Conservation (phyloP, 2,888 invertebrate genomes). For the Drosophila phalerata region DNA sequence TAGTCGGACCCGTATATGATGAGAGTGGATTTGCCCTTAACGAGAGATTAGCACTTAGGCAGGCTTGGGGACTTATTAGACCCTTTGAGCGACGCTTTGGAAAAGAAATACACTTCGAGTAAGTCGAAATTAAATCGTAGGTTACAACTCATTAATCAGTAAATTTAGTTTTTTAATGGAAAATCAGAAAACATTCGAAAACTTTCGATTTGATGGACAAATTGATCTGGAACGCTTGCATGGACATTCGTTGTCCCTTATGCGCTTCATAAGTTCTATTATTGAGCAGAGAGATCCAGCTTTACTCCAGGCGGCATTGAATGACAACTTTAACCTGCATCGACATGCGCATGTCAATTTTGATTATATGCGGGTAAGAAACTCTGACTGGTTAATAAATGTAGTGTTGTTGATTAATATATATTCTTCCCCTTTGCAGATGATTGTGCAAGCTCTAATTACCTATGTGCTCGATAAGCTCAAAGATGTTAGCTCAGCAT, state of each 20-base stretch:
- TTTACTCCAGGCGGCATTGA: constrained; percentile 53
- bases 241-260: constrained; percentile 59
- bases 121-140: neutral
- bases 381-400: neutral
- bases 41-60: constrained; percentile 64
- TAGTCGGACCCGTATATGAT: constrained; percentile 45
- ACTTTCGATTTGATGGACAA: constrained; percentile 56
- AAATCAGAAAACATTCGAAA: constrained; percentile 52
- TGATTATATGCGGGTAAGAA: constrained; percentile 55
- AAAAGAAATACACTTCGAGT: constrained; percentile 59
- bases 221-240: constrained; percentile 63
- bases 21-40: constrained; percentile 64
- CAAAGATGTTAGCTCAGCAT: constrained; percentile 44
- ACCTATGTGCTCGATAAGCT: constrained; percentile 51
- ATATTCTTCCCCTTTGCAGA: constrained; percentile 19
- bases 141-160: neutral
- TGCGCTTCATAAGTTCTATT: constrained; percentile 57
- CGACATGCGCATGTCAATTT: constrained; percentile 29
- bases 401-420: neutral
- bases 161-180: constrained; percentile 66
- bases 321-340: constrained; percentile 42
- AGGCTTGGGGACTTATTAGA: constrained; percentile 67
- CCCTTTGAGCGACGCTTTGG: constrained; percentile 50
- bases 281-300: constrained; percentile 69
- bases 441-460: constrained; percentile 35